Base-by-base conservation (phyloP, 2,888 invertebrate species). In the Oscheius sp. region DNA sequence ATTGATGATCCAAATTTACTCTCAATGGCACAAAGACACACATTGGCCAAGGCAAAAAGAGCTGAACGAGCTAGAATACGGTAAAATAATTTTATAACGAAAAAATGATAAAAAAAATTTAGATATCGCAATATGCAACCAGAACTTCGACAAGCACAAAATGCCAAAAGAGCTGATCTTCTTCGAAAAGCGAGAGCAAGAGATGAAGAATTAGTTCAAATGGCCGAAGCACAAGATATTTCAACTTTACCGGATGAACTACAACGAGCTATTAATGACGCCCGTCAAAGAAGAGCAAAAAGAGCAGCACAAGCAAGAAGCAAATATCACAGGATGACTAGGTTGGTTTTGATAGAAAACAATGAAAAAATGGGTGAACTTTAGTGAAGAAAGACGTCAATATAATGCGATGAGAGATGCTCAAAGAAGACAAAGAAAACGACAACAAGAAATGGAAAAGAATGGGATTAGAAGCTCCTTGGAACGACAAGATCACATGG, bases 351-450 rank as follows among this genome's bases (percentile, higher is more conserved):
- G 5, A 6, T 12, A 61, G 61, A 61, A 61, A 49, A 46, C 2
- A 49, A 46, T 46, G 18, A 64, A 46, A 43, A 45, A 49, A 43
- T 55, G n/a, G 52, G 12, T n/a, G 29, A n/a, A 16, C 64, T 72
- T 63, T 55, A 72, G 74, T 49, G 78, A 80, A 35, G 78, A 81
- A 52, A 27, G 76, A 29, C 56, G 75, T 6, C 73, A 76, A 66
- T 83, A 78, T 63, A 83, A 83, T 59, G 77, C 80, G 53, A 72
- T 74, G 74, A 70, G 82, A 27, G 83, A 83, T 49, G 78, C 78
- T 9, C 78, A 78, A 23, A 43, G 83, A 21, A 55, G 74, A 23
- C 69, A 71, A 45, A 43, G 76, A 21, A 76, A 69, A 69, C 25
- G 81, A 23, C 75, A 75, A 45, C 72, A 68, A 43, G 77, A 73